A percentile compares a stretch with the other conserved stretches of the same genome.
Evolutionary conservation across 2,888 invertebrate species (phyloP).

Genomic region (Philonicus albiceps): DNA sequence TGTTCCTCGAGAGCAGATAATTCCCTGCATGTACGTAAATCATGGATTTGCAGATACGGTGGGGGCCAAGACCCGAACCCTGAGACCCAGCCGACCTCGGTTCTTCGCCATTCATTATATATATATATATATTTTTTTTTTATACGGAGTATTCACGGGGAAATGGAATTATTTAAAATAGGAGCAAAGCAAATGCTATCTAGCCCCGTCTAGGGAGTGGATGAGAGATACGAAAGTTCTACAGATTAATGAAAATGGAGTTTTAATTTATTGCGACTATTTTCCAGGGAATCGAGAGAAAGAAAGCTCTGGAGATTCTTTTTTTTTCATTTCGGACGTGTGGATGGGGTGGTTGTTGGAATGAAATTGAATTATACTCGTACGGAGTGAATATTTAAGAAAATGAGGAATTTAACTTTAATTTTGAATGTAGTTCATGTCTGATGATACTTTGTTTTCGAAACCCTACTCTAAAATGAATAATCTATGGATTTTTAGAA

Average conservation of each 20-base stretch:
- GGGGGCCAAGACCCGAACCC: background rate
- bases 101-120: background rate
- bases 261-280: background rate
- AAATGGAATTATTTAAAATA: background rate
- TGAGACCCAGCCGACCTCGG: background rate
- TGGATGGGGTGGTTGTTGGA: background rate
- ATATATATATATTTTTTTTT: background rate
- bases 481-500: background rate
- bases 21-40: background rate
- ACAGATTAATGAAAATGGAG: background rate
- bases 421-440: background rate
- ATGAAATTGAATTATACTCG: background rate
- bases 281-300: background rate
- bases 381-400: background rate
- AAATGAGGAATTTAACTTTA: background rate
- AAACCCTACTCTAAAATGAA: background rate
- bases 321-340: background rate
- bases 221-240: background rate
- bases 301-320: background rate
- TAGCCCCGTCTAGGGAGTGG: background rate
- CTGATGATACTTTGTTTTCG: background rate
- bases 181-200: background rate
- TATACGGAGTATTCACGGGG: background rate
- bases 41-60: background rate
- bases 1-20: background rate